These are phyloP conservation scores for Styela plicata DNA, from an alignment of 23 tunicate species.

Conservation along the genomic window DNA sequence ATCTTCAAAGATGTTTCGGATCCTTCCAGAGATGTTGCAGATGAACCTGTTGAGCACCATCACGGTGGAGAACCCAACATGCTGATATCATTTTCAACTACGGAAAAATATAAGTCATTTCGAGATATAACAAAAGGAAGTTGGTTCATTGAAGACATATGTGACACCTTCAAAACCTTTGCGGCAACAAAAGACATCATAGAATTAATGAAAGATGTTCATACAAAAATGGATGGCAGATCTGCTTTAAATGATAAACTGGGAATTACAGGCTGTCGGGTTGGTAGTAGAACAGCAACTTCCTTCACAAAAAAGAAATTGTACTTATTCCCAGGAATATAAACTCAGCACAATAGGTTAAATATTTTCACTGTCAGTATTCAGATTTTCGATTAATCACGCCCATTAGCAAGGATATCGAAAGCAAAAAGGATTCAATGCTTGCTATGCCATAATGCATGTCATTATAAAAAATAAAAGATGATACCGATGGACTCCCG, in stretches of 20 bases:
- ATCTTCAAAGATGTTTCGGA: too few species aligned
- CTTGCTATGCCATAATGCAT: too few species aligned
- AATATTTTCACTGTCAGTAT: too few species aligned
- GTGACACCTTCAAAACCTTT: not conserved
- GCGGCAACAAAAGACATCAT: not conserved
- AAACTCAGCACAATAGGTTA: too few species aligned
- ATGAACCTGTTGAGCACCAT: not conserved
- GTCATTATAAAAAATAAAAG: too few species aligned
- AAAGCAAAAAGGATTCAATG: too few species aligned
- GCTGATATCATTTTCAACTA: conserved; percentile 4
- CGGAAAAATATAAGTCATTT: not conserved
- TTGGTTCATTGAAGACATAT: not conserved
- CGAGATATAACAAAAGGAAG: not conserved
- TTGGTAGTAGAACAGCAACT: not conserved
- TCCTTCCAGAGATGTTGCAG: too few species aligned
- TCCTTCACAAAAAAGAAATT: not conserved
- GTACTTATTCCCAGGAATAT: not conserved
- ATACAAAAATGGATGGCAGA: not conserved
- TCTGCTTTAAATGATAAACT: not conserved
- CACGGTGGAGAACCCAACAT: not conserved
- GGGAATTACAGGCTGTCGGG: not conserved
- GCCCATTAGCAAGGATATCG: too few species aligned
- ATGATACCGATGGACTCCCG: too few species aligned
- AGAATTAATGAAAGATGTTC: conserved; percentile 3
- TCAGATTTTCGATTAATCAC: too few species aligned